Base-by-base conservation (phyloP, 2,888 invertebrate genomes). In the Glaucopsyche alexis region DNA sequence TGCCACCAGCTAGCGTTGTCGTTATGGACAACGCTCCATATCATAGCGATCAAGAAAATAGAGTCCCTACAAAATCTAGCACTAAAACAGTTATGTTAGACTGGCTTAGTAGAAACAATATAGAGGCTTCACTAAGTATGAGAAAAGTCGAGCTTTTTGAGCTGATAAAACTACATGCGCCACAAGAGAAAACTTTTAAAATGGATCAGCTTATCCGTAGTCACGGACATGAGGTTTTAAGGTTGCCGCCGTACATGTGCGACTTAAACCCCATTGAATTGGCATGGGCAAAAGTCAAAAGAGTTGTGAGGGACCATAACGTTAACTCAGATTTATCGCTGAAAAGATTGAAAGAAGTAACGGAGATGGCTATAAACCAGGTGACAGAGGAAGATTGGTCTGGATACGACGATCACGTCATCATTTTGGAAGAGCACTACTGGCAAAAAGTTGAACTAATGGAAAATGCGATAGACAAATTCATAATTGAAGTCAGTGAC, bases 261-360 rank as follows among this genome's bases (percentile, higher is more conserved):
- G 74, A 78, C 64, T 72, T 77, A 9, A 77, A 77, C 52, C 75
- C 76, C n/a, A 75, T 78, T 66, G 76, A 78, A 73, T 72, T 73
- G 49, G 76, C 74, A 14, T 76, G 75, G 75, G 74, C 72, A n/a
- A 74, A 76, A 67, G 72, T 76, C 9, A 75, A 76, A 66, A 70
- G 75, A 72, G 55, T 72, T 64, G 73, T 77, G 8, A 72, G 72
- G 52, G n/a, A 74, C 14, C 71, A 75, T 65, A 73, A 75, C 40
- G 71, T 75, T 72, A 75, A 71, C 29, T 75, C 74, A 13, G 72
- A 76, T 74, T 16, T 75, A 71, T 72, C 73, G 42, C 67, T 77
- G 71, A 75, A 52, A 71, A 73, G 72, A 16, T 50, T 73, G 55
- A 73, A 73, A 73, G 73, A 29, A 29, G 3, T 75, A 50, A 74